Conservation (phyloP, 2,888 invertebrate species). For the Nomada ferruginata region DNA sequence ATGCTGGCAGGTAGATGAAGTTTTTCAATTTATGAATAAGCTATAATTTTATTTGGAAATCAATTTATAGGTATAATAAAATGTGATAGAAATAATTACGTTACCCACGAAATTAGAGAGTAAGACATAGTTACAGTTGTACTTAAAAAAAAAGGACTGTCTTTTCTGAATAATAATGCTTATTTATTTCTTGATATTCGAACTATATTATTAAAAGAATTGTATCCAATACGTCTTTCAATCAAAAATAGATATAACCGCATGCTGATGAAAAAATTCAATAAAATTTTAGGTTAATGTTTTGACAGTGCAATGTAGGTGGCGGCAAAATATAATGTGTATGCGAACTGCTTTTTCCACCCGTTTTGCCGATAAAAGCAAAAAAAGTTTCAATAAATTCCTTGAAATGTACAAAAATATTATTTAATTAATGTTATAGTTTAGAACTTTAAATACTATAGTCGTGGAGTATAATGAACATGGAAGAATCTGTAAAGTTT, state of each 20-base stretch:
- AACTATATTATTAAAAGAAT: too few species aligned
- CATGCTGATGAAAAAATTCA: background rate
- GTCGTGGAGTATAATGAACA: slow-evolving; percentile 50
- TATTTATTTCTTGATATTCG: background rate
- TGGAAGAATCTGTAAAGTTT: slow-evolving; percentile 83
- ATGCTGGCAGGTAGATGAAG: background rate
- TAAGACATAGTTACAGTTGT: slow-evolving; percentile 35
- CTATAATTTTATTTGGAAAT: background rate
- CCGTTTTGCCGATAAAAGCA: background rate
- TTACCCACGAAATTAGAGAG: slow-evolving; percentile 56
- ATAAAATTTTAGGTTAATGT: slow-evolving; percentile 13
- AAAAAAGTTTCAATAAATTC: background rate
- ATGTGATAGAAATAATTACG: slow-evolving; percentile 13
- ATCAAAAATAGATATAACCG: background rate
- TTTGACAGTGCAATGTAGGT: slow-evolving; percentile 8
- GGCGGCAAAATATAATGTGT: slow-evolving; percentile 27
- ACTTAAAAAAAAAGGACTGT: background rate
- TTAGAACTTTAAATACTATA: background rate
- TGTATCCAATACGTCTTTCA: background rate
- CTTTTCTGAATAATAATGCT: background rate
- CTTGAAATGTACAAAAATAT: slow-evolving; percentile 9
- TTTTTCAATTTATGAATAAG: background rate
- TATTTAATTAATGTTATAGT: background rate
- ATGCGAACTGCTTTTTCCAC: background rate
- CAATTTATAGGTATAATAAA: background rate